Conservation (phyloP, 2,797 vertebrate species). For the Strix occidentalis region DNA sequence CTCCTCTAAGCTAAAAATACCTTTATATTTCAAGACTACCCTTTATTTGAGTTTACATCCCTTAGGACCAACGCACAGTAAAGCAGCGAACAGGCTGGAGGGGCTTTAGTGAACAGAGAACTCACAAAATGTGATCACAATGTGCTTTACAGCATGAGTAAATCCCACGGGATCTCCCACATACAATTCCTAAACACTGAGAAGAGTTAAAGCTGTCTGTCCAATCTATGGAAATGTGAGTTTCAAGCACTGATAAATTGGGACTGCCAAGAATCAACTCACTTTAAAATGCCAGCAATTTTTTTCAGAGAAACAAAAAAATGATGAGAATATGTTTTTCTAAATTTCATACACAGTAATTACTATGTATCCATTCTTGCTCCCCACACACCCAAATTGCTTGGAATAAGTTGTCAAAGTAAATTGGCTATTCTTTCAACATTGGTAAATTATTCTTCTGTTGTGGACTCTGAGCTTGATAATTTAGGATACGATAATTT, state of each 20-base stretch:
- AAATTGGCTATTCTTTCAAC: conserved; percentile 71
- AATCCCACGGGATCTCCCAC: conserved; percentile 45
- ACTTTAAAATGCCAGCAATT: conserved; percentile 7
- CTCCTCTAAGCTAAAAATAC: conserved; percentile 68
- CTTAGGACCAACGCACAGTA: conserved; percentile 58
- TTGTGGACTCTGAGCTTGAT: conserved; percentile 51
- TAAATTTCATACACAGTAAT: conserved; percentile 59
- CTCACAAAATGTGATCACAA: conserved; percentile 70
- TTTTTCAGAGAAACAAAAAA: conserved; percentile 35
- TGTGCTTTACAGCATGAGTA: conserved; percentile 59
- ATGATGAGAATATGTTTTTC: conserved; percentile 5
- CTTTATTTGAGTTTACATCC: conserved; percentile 71
- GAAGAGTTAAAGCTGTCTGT: conserved; percentile 55
- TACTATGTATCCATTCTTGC: conserved; percentile 18
- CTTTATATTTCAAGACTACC: conserved; percentile 63
- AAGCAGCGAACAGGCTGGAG: conserved; percentile 61
- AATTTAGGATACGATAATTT: conserved; percentile 51
- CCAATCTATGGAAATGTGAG: conserved; percentile 54
- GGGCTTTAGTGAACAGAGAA: conserved; percentile 67
- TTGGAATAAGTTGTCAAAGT: conserved; percentile 63
- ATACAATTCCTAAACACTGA: conserved; percentile 52
- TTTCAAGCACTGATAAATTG: conserved; percentile 32
- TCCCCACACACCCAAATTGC: conserved; percentile 30
- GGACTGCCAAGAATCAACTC: conserved; percentile 40
- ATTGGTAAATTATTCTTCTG: conserved; percentile 69